Evolutionary conservation across 2,113 vertebrate genomes (phyloP).

Genomic region (Brachypteracias leptosomus): DNA sequence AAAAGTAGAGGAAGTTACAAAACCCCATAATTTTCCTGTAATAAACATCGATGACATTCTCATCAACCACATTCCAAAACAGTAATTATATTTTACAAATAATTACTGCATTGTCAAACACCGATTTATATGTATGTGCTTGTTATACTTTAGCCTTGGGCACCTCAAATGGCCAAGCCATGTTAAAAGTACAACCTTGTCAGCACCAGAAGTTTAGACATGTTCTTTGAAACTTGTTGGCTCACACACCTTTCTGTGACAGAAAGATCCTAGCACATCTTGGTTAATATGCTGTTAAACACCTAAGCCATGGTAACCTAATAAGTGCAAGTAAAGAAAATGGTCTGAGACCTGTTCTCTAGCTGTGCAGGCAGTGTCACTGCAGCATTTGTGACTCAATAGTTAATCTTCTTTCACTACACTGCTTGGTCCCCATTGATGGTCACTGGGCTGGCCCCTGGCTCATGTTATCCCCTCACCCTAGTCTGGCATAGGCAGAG

Average conservation of each 20-base stretch:
- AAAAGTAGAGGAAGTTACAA: neutral
- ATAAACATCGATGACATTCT: neutral
- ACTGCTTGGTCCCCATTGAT: neutral
- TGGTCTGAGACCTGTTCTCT: neutral
- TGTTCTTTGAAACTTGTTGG: neutral
- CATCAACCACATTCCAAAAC: neutral
- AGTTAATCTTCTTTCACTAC: neutral
- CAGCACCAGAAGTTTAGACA: fast-evolving
- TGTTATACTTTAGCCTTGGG: neutral
- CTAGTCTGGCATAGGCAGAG: neutral
- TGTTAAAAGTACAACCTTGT: neutral
- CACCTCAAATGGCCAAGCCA: neutral
- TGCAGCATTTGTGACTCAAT: neutral
- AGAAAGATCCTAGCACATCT: neutral
- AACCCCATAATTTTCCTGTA: neutral
- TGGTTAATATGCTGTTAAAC: neutral
- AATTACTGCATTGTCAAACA: neutral
- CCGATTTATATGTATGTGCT: neutral
- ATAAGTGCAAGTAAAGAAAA: neutral
- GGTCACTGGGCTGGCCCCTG: neutral
- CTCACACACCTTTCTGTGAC: neutral
- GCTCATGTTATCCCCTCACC: neutral
- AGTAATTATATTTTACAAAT: neutral
- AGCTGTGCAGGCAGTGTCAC: neutral
- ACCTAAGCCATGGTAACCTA: neutral